Conservation (phyloP, 2,888 invertebrate species). For the Scaptomyza cyrtandrae region DNA sequence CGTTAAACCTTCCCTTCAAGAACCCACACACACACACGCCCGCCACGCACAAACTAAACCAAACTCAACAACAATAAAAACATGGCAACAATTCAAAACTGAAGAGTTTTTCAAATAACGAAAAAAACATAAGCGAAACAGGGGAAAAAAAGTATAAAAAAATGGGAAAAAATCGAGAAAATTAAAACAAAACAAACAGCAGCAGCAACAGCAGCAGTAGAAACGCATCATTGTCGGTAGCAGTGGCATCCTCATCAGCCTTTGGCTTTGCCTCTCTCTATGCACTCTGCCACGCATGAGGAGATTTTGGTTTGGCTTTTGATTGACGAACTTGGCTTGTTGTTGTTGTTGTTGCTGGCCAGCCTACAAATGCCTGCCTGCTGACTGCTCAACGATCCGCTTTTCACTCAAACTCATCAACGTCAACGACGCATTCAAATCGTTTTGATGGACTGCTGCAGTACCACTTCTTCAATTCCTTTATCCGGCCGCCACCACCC, state of each 20-base stretch:
- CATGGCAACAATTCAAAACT: conserved; percentile 84
- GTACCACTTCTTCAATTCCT: conserved; percentile 12
- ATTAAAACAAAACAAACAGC: conserved; percentile 83
- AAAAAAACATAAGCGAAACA: conserved; percentile 61
- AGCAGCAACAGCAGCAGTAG: not conserved
- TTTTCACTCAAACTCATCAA: conserved; percentile 80
- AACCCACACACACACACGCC: conserved; percentile 22
- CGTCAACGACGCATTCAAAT: conserved; percentile 84
- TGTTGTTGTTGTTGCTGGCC: conserved; percentile 50
- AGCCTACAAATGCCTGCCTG: conserved; percentile 4
- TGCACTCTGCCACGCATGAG: conserved; percentile 80
- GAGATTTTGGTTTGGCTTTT: conserved; percentile 82
- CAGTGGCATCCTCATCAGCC: conserved; percentile 64
- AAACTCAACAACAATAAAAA: conserved; percentile 82
- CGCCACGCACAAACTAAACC: conserved; percentile 78
- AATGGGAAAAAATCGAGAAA: conserved; percentile 77
- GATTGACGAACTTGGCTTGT: conserved; percentile 79
- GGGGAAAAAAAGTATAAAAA: conserved; percentile 42
- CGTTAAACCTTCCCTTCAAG: conserved; percentile 18
- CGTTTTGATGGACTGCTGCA: conserved; percentile 82
- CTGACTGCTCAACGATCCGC: conserved; percentile 51
- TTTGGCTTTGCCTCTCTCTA: conserved; percentile 62
- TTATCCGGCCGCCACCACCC: conserved; percentile 30
- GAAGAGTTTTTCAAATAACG: conserved; percentile 85
- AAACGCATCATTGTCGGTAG: conserved; percentile 58